A percentile compares a stretch with the other conserved stretches of the same genome.
Evolutionary conservation across 1,140 invertebrate species (phyloP).

Genomic region (Paracyclopina nana): DNA sequence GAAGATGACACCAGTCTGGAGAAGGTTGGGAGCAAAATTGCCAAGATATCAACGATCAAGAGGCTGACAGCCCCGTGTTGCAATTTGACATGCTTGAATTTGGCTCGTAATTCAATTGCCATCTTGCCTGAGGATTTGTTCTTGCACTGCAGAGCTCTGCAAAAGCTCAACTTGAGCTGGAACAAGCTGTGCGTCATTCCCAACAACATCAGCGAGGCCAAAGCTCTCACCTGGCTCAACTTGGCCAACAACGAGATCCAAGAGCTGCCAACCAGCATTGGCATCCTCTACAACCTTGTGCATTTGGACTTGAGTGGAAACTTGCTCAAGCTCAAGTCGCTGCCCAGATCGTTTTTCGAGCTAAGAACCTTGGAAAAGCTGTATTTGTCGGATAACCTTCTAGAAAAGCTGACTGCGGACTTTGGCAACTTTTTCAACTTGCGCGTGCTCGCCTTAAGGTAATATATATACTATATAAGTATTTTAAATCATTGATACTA

Average conservation of each 20-base stretch:
- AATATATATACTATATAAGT: background rate
- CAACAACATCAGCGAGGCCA: too few species aligned
- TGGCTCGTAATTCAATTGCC: too few species aligned
- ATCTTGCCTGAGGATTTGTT: too few species aligned
- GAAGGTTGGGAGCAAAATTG: too few species aligned
- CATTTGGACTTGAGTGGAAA: background rate
- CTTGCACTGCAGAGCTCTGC: too few species aligned
- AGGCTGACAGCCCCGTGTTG: too few species aligned
- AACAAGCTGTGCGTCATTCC: too few species aligned
- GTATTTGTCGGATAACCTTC: background rate
- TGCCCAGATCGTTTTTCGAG: background rate
- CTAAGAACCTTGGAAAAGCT: background rate
- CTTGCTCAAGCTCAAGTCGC: background rate
- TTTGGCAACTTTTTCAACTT: background rate
- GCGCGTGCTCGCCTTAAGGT: background rate
- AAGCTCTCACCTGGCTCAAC: background rate
- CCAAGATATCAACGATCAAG: too few species aligned
- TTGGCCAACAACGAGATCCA: background rate
- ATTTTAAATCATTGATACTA: background rate
- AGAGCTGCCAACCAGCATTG: background rate
- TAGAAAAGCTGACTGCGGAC: background rate
- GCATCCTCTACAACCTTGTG: background rate
- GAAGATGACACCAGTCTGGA: too few species aligned
- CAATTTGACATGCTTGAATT: too few species aligned
- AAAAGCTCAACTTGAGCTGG: too few species aligned